Conservation (phyloP, 2,797 vertebrate genomes). For the Nasua narica region DNA sequence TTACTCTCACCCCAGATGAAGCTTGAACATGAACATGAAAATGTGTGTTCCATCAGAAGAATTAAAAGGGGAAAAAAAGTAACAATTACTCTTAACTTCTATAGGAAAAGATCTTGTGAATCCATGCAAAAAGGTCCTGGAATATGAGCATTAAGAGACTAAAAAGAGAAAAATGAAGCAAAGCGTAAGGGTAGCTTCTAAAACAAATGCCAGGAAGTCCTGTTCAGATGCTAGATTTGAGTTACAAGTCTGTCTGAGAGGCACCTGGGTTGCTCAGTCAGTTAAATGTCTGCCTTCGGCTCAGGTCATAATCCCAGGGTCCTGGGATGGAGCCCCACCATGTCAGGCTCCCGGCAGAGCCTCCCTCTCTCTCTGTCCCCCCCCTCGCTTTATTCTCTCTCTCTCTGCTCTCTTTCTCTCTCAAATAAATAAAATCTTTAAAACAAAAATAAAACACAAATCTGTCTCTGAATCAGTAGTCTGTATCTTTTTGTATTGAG, state of each 20-base stretch:
- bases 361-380: too few species aligned
- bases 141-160: background rate
- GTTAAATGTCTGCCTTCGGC: background rate
- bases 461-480: background rate
- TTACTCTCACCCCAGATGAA: background rate
- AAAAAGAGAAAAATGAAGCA: background rate
- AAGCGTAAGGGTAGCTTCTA: background rate
- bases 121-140: background rate
- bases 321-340: too few species aligned
- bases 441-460: background rate
- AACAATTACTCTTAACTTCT: background rate
- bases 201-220: background rate
- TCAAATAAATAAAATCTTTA: background rate
- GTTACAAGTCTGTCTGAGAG: background rate
- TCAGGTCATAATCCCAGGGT: background rate
- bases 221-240: background rate
- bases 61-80: background rate
- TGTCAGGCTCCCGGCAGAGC: too few species aligned
- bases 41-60: background rate
- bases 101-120: background rate
- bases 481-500: background rate
- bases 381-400: too few species aligned
- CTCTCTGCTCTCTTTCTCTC: background rate
- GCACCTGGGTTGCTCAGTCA: background rate
- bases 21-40: background rate